Percentiles rank a stretch among this genome's conserved stretches.
Evolutionary conservation across 1,140 invertebrate genomes (phyloP).

Genomic region (Potamilus streckersoni): DNA sequence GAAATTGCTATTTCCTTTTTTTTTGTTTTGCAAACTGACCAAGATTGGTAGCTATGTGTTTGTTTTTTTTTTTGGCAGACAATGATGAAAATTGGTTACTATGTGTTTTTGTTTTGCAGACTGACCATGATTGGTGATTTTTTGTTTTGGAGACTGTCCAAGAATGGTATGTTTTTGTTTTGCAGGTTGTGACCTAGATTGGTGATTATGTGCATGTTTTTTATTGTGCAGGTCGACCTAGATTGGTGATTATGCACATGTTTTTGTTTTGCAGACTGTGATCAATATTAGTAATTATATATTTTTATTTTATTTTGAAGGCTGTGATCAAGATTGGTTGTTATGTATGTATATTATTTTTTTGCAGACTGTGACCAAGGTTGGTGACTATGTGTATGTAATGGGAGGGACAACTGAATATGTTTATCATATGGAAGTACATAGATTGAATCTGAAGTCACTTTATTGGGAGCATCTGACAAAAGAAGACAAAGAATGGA

Average conservation of each 20-base stretch:
- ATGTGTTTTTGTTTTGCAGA: too few relatives aligned
- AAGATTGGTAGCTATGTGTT: not conserved
- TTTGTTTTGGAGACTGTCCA: conserved; percentile 3
- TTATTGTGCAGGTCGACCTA: too few relatives aligned
- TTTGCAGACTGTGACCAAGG: conserved; percentile 52
- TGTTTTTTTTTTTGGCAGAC: conserved; percentile 38
- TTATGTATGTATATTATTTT: conserved; percentile 60
- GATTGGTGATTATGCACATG: too few relatives aligned
- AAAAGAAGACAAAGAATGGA: not conserved
- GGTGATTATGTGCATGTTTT: too few relatives aligned
- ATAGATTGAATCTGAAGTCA: conserved; percentile 31
- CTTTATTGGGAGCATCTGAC: conserved; percentile 33
- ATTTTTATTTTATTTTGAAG: conserved; percentile 31
- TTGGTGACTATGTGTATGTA: conserved; percentile 63
- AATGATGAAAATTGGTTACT: conserved; percentile 47
- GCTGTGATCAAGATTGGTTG: conserved; percentile 51
- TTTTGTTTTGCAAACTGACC: too few relatives aligned
- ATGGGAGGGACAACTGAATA: conserved; percentile 61
- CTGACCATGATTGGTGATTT: conserved; percentile 1
- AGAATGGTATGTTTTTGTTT: too few relatives aligned
- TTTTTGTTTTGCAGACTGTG: too few relatives aligned
- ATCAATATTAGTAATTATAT: not conserved
- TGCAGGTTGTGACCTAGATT: too few relatives aligned
- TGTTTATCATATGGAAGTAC: conserved; percentile 42
- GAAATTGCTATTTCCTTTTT: too few relatives aligned